These are phyloP conservation scores for Akabosia matsudoensis DNA, from an alignment of 1,140 invertebrate genomes.

Conservation along the genomic window DNA sequence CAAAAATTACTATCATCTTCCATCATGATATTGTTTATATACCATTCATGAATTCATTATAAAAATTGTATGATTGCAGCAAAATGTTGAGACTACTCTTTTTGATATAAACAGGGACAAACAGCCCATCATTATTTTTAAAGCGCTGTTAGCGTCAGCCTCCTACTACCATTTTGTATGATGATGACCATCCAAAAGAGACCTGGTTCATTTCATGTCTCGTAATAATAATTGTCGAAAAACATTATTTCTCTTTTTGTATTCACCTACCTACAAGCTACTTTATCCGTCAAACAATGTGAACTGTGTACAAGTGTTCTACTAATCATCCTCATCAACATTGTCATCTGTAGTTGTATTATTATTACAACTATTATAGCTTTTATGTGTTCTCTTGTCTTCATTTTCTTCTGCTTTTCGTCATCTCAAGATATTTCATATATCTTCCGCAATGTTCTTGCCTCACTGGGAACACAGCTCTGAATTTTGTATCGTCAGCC, in stretches of 20 bases:
- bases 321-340: not conserved
- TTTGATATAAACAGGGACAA: no score
- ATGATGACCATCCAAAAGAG: not conserved
- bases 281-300: no score
- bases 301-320: not conserved
- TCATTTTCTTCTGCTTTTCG: not conserved
- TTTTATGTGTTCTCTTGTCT: slow-evolving; percentile 1
- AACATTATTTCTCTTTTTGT: not conserved
- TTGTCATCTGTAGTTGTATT: not conserved
- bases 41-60: slow-evolving; percentile 6
- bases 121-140: not conserved
- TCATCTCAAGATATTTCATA: not conserved
- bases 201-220: slow-evolving; percentile 16
- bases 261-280: not conserved
- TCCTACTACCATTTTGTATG: not conserved
- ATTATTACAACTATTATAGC: not conserved
- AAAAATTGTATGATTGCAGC: slow-evolving; percentile 10
- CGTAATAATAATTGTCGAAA: not conserved
- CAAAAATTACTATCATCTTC: not conserved
- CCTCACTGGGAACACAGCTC: no score
- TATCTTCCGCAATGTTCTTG: not conserved
- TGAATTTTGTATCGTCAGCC: no score
- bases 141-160: not conserved
- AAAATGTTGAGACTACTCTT: not conserved
- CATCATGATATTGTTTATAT: not conserved